These are phyloP conservation scores for Chloromyia formosa DNA, from an alignment of 2,888 invertebrate species.

Conservation along the genomic window DNA sequence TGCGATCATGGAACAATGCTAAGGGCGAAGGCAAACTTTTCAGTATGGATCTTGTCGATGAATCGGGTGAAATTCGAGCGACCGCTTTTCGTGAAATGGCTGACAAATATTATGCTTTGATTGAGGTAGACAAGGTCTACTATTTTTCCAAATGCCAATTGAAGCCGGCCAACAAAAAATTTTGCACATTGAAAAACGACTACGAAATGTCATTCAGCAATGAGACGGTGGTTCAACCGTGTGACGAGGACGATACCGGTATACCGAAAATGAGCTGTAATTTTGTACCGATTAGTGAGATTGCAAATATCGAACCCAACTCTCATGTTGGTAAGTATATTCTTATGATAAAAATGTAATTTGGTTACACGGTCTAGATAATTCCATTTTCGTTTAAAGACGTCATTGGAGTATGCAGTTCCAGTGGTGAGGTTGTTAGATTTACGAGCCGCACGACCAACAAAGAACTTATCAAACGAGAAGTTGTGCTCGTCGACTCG, in stretches of 20 bases:
- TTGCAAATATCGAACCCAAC: slow-evolving; percentile 74
- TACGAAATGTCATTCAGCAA: slow-evolving; percentile 91
- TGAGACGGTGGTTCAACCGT: slow-evolving; percentile 74
- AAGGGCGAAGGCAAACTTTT: slow-evolving; percentile 94
- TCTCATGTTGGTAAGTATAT: slow-evolving; percentile 72
- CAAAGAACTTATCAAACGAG: slow-evolving; percentile 88
- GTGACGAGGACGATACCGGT: slow-evolving; percentile 68
- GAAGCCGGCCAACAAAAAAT: slow-evolving; percentile 96
- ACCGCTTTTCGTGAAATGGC: slow-evolving; percentile 89
- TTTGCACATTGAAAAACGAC: slow-evolving; percentile 83
- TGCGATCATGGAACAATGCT: slow-evolving; percentile 91
- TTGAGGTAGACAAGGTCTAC: slow-evolving; percentile 90
- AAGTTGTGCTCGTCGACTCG: slow-evolving; percentile 86
- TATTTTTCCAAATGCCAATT: slow-evolving; percentile 83
- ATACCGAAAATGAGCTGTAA: slow-evolving; percentile 83
- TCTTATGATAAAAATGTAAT: not conserved
- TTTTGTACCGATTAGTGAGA: slow-evolving; percentile 77
- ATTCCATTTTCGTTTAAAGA: slow-evolving; percentile 68
- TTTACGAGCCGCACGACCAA: slow-evolving; percentile 79
- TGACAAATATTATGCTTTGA: slow-evolving; percentile 87
- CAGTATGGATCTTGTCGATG: slow-evolving; percentile 91
- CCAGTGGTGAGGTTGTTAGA: slow-evolving; percentile 73
- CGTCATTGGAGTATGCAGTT: slow-evolving; percentile 87
- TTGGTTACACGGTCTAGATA: too few relatives aligned
- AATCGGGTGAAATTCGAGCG: slow-evolving; percentile 91